Conservation (phyloP, 2,797 vertebrate genomes). For the Mus minutoides region DNA sequence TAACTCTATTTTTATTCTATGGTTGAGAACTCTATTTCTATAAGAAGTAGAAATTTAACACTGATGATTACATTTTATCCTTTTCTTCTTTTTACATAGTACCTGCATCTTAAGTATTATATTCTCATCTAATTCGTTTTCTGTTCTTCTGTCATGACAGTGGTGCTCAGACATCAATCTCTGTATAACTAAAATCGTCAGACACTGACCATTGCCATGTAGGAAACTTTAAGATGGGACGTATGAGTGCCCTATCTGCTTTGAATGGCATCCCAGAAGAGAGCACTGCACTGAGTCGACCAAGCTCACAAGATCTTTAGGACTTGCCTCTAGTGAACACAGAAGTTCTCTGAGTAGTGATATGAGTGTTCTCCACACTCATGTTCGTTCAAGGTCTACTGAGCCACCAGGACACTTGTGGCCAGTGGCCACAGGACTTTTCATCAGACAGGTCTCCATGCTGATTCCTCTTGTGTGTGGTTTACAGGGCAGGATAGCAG, state of each 20-base stretch:
- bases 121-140: background rate
- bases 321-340: background rate
- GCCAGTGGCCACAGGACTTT: conserved; percentile 53
- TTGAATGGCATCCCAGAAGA: background rate
- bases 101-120: background rate
- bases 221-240: background rate
- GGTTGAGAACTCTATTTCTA: background rate
- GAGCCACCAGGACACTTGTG: background rate
- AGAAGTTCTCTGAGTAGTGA: background rate
- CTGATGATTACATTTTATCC: background rate
- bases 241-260: conserved; percentile 17
- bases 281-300: background rate
- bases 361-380: background rate
- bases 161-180: background rate
- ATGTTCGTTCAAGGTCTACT: conserved; percentile 14
- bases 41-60: conserved; percentile 11
- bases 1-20: conserved; percentile 31
- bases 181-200: conserved; percentile 17
- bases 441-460: background rate
- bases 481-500: conserved; percentile 93
- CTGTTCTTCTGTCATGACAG: background rate
- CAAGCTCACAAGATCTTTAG: background rate
- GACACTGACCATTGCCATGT: background rate
- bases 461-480: conserved; percentile 68
- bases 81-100: background rate